Conservation (phyloP, 1,140 invertebrate genomes). For the Bombus pascuorum region DNA sequence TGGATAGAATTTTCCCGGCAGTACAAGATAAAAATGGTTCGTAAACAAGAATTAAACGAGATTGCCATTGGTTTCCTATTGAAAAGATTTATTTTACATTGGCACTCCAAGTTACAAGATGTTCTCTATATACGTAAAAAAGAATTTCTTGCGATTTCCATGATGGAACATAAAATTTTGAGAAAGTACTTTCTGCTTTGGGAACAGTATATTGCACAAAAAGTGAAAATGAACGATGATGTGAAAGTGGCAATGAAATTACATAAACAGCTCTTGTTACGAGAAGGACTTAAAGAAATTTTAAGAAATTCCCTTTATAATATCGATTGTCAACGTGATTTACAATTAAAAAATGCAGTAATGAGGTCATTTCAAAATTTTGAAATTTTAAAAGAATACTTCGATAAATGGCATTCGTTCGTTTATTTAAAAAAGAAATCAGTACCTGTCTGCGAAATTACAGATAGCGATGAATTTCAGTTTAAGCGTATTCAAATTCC, state of each 20-base stretch:
- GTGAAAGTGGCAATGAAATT: slow-evolving; percentile 22
- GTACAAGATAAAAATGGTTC: slow-evolving; percentile 16
- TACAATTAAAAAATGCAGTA: slow-evolving; percentile 14
- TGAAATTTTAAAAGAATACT: slow-evolving; percentile 32
- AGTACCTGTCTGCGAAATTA: background rate
- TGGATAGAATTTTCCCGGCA: slow-evolving; percentile 29
- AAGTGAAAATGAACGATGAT: background rate
- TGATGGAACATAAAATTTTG: slow-evolving; percentile 20
- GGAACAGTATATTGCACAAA: slow-evolving; percentile 13
- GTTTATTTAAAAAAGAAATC: slow-evolving; percentile 22
- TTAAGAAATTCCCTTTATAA: slow-evolving; percentile 18
- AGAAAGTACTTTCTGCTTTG: slow-evolving; percentile 6
- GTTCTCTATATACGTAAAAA: slow-evolving; percentile 4
- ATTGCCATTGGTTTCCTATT: slow-evolving; percentile 14
- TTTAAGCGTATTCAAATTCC: background rate
- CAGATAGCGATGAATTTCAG: background rate
- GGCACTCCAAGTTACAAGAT: slow-evolving; percentile 13
- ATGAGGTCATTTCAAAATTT: slow-evolving; percentile 16
- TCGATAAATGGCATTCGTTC: slow-evolving; percentile 10
- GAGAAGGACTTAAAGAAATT: slow-evolving; percentile 31
- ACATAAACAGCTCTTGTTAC: slow-evolving; percentile 15
- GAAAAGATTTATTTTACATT: slow-evolving; percentile 19
- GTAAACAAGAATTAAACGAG: background rate
- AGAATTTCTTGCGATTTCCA: background rate
- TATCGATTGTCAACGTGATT: background rate